Evolutionary conservation across 2,113 vertebrate genomes (phyloP).

Genomic region (human): GRCh38 chr9:11000501-11001000

Average conservation of each 20-base stretch:
- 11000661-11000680: neutral
- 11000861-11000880: neutral
- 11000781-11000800: neutral
- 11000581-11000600: too few species aligned
- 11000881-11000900: neutral
- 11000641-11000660: too few species aligned
- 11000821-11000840: neutral
- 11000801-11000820: neutral
- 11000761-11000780: neutral
- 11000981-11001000: conserved; percentile 1
- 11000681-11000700: neutral
- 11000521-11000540: too few species aligned
- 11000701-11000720: neutral
- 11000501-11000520: too few species aligned
- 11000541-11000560: too few species aligned
- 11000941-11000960: neutral
- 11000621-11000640: too few species aligned
- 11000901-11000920: neutral
- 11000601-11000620: too few species aligned
- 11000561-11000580: too few species aligned
- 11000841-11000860: neutral
- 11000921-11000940: neutral
- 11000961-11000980: neutral
- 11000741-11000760: neutral
- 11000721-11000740: neutral